Evolutionary conservation across 2,797 vertebrate genomes (phyloP).

Genomic region (Sebastes aleutianus): DNA sequence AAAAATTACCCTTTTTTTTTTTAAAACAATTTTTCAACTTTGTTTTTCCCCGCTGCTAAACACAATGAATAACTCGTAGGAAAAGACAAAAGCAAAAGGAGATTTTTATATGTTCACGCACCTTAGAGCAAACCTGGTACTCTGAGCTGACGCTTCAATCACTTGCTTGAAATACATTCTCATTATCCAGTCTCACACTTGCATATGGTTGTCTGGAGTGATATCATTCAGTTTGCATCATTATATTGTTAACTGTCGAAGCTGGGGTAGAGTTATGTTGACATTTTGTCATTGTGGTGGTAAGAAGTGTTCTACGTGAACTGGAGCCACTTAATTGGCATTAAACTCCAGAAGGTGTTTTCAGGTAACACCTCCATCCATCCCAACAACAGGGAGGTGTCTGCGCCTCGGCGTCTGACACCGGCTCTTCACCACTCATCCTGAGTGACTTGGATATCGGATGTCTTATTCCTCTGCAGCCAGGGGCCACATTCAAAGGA

Average conservation of each 20-base stretch:
- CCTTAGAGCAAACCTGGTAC: constrained; percentile 1
- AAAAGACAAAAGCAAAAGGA: constrained; percentile 7
- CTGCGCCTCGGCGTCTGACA: constrained; percentile 52
- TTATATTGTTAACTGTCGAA: constrained; percentile 4
- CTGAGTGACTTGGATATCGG: constrained; percentile 62
- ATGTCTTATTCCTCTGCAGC: constrained; percentile 65
- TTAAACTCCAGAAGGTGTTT: constrained; percentile 69
- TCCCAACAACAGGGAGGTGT: constrained; percentile 51
- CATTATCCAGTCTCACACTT: constrained; percentile 18
- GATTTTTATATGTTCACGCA: neutral
- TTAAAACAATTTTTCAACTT: constrained; percentile 19
- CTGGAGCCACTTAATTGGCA: constrained; percentile 56
- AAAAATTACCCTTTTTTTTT: constrained; percentile 31
- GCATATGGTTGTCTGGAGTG: constrained; percentile 1
- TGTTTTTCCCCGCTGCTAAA: neutral
- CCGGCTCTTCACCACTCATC: constrained; percentile 35
- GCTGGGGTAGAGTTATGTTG: constrained; percentile 7
- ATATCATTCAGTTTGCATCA: neutral
- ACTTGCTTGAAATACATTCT: constrained; percentile 26
- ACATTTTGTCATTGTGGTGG: constrained; percentile 14
- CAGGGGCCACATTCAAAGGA: constrained; percentile 64
- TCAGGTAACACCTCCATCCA: constrained; percentile 64
- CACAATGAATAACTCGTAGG: neutral
- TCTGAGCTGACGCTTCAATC: constrained; percentile 10
- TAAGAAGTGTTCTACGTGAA: constrained; percentile 25